These are phyloP conservation scores for Trichopria drosophilae DNA, from an alignment of 2,888 invertebrate genomes.

Conservation along the genomic window DNA sequence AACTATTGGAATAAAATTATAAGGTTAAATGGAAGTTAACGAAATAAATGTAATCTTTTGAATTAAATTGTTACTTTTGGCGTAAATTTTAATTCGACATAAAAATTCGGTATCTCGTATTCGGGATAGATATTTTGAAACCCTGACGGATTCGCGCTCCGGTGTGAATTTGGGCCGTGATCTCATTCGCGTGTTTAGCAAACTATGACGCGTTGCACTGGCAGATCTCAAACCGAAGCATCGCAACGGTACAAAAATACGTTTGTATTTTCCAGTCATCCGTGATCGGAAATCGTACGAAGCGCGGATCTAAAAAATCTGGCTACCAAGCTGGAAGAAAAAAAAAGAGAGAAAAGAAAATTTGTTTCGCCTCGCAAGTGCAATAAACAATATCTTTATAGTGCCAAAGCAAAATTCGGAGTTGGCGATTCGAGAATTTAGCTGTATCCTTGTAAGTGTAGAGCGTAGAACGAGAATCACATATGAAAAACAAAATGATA, in stretches of 20 bases:
- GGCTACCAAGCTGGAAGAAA: too few relatives aligned
- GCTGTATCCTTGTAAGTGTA: slow-evolving; percentile 32
- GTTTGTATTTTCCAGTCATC: slow-evolving; percentile 15
- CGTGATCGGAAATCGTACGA: too few relatives aligned
- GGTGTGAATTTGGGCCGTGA: slow-evolving; percentile 35
- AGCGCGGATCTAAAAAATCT: too few relatives aligned
- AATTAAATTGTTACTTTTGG: not conserved
- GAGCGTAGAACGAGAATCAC: slow-evolving; percentile 27
- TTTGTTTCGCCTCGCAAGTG: too few relatives aligned
- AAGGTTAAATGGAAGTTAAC: too few relatives aligned
- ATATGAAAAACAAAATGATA: slow-evolving; percentile 20
- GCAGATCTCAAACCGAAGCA: slow-evolving; percentile 22
- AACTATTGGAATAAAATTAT: too few relatives aligned
- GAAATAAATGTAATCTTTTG: not conserved
- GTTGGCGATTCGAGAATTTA: slow-evolving; percentile 31
- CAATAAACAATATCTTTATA: too few relatives aligned
- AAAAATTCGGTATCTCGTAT: too few relatives aligned
- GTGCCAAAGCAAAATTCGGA: slow-evolving; percentile 34
- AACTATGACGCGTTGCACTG: slow-evolving; percentile 32
- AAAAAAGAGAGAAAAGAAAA: slow-evolving; percentile 9
- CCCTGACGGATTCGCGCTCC: too few relatives aligned
- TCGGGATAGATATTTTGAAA: too few relatives aligned
- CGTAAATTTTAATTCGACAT: not conserved
- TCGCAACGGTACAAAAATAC: slow-evolving; percentile 10
- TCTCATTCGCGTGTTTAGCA: slow-evolving; percentile 36